Evolutionary conservation across 2,797 vertebrate species (phyloP), one percentile per base, ranked within the genome.

Genomic region (Trachops cirrhosus): DNA sequence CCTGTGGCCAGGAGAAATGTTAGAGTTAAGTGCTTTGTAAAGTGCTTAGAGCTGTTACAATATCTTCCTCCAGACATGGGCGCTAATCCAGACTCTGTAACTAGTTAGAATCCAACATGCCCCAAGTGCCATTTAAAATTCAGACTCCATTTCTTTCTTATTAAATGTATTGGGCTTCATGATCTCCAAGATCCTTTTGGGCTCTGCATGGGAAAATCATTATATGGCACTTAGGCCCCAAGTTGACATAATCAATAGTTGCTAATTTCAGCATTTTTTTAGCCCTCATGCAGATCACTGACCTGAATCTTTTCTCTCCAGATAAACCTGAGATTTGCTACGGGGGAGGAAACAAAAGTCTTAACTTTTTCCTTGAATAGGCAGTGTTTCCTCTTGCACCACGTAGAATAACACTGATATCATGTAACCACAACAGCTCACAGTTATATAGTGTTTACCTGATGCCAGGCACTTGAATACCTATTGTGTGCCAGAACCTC

Each of bases 231-330:
- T 15, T 70, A 71, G 46, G 59, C 26, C 74, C 70, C 39, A 62
- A 82, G 46, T 21, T 73, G 54, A 74, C 26, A 57, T 44, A 48
- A 84, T 74, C 29, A 64, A 9, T 26, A 68, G 26, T 78, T 77
- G 68, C 88, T 85, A 11, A 93, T 89, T 93, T 93, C 79, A 80
- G 75, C 73, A 80, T 16, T 91, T 94, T 96, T 86, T 88, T 26
- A 29, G 44, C 9, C 39, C 50, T 87, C 68, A 64, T 64, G 12
- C 34, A 77, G 24, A 64, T 84, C 80, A 77, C 14, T 62, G 67
- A 82, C 50, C 50, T 83, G 74, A 86, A 83, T 78, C 68, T 90
- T 85, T 84, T 78, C 50, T 94, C 24, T 46, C 29, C 6, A 57
- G 44, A 70, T 84, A 74, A 97, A 44, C 57, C 84, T 75, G 41